These are phyloP conservation scores for Chiridota heheva DNA, from an alignment of 35 echinoderm and acorn worm genomes.

Conservation along the genomic window DNA sequence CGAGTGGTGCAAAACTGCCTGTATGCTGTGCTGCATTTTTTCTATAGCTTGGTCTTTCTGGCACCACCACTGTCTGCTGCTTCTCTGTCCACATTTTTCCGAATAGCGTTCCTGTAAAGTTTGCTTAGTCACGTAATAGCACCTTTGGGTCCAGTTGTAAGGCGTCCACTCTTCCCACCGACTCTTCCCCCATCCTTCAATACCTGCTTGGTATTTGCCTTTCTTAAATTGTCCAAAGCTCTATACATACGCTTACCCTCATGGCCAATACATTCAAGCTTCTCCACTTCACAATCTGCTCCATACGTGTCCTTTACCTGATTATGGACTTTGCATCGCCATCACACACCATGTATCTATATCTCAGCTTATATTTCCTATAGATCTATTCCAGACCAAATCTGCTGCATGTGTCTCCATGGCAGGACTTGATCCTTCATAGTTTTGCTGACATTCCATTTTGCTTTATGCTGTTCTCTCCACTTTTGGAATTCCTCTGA, in stretches of 20 bases:
- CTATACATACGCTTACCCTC: slow-evolving; percentile 3
- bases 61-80: background rate
- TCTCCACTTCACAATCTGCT: background rate
- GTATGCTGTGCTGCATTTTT: background rate
- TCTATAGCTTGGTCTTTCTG: background rate
- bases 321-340: background rate
- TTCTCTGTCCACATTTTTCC: background rate
- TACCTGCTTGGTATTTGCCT: background rate
- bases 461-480: background rate
- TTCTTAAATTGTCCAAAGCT: background rate
- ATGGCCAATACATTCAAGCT: slow-evolving; percentile 11
- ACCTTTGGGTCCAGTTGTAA: background rate
- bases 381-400: background rate
- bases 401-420: background rate
- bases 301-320: background rate
- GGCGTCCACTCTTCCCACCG: background rate
- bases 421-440: slow-evolving; percentile 1
- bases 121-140: background rate
- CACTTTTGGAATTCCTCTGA: background rate
- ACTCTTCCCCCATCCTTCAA: slow-evolving; percentile 5
- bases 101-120: background rate
- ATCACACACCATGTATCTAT: slow-evolving; percentile 17
- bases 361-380: slow-evolving; percentile 1
- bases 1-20: background rate
- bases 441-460: slow-evolving; percentile 2